These are phyloP conservation scores for Rhadina sibilatrix DNA, from an alignment of 2,113 vertebrate species.

Conservation along the genomic window DNA sequence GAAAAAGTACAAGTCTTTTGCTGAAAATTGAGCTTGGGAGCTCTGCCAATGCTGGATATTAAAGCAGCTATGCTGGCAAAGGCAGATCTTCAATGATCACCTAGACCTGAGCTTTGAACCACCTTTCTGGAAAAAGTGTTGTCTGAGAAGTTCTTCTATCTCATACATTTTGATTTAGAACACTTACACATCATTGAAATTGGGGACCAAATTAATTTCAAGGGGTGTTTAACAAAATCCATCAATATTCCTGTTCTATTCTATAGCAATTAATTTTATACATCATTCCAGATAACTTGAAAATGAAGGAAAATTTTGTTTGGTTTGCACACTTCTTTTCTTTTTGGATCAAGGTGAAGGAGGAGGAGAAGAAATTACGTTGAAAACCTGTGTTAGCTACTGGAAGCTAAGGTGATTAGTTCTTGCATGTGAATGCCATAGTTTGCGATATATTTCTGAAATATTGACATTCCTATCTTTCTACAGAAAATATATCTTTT, in stretches of 20 bases:
- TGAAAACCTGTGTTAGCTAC: neutral
- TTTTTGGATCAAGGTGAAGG: accelerated
- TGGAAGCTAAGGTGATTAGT: neutral
- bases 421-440: neutral
- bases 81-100: neutral
- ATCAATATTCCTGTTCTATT: neutral
- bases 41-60: neutral
- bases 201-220: neutral
- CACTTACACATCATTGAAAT: neutral
- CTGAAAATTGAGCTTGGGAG: neutral
- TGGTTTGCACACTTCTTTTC: neutral
- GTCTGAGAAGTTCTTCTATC: neutral
- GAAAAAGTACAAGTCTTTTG: neutral
- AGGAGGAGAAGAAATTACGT: neutral
- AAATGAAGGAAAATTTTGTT: neutral
- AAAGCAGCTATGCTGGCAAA: neutral
- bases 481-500: neutral
- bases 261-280: neutral
- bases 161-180: neutral
- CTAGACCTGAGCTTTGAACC: neutral
- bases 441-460: neutral
- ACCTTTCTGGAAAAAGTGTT: neutral
- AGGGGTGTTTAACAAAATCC: neutral
- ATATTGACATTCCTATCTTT: neutral
- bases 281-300: neutral